Evolutionary conservation across 2,113 vertebrate genomes (phyloP), one percentile per base, ranked within the genome.

Genomic region (Pao palembangensis): DNA sequence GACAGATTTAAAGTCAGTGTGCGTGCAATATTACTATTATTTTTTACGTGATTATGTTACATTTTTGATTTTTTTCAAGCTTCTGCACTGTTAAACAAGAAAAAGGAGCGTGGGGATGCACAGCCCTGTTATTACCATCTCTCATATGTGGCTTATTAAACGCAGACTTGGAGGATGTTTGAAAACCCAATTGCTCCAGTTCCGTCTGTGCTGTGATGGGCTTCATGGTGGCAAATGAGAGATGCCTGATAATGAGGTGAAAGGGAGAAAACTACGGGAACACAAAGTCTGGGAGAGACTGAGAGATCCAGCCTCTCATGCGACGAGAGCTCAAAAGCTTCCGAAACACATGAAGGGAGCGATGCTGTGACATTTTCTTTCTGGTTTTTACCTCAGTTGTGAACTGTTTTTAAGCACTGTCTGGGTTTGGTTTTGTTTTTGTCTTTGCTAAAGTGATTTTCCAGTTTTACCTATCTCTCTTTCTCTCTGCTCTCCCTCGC

Each of bases 241-340:
- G 25, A 48, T 28, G 57, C 44, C 42, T 44, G 25, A 78, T 80
- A 78, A 78, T 49, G 64, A 78, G 63, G 66, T 71, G 60, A 64
- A 61, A 62, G 19, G 20, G 54, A 57, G 65, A 73, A 43, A 75
- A 63, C 21, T 38, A 50, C 69, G 47, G 14, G 47, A 43, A 72
- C 63, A 31, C n/a, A 34, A 23, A 63, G 54, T 43, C 12, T 3
- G 38, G 67, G 28, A 49, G 42, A 68, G 34, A 12, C 34, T 8
- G 34, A 38, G 34, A 12, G 34, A 38, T 38, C 34, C 34, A 38
- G 34, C 34, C 70, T 38, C 10, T 60, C 56, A 59, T 64, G 41
- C 1, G 10, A 38, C 34, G 0, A 20, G 63, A 62, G 63, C 8
- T 48, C 49, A 58, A 57, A 54, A 61, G 43, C 55, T 60, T 46